Base-by-base conservation (phyloP, 2,113 vertebrate genomes). In the Indri indri region DNA sequence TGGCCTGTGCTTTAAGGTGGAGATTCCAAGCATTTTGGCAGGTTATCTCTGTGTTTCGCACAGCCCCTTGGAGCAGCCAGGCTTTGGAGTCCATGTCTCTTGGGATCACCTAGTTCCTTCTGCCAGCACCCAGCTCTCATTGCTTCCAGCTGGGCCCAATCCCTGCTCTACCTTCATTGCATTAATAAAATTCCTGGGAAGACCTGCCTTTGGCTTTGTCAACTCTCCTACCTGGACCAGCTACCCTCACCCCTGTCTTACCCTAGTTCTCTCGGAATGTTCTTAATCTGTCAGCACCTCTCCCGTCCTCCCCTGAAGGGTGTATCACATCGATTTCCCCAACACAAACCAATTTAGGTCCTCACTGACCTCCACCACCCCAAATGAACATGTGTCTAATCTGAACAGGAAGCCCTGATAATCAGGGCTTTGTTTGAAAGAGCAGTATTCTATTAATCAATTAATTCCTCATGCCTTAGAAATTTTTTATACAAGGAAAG, bases 401-500 rank as follows among this genome's bases (percentile, higher is more conserved):
- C 61, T 68, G 63, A 94, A 83, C 45, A 14, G 23, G 59, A 94
- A 92, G 13, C 34, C 25, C 61, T 80, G 61, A 93, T 42, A 68
- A 87, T 59, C 5, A 83, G 23, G 34, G 34, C 17, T 94, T 59
- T 86, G 59, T 93, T 96, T 87, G 76, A 84, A 76, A 97, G 68
- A 71, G 18, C 42, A 84, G 47, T 50, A 88, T 77, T 17, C 47
- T 93, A 94, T 68, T 90, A 94, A 91, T 30, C 92, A 92, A 88
- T 63, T 81, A 95, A 47, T 76, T 80, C 42, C 74, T 88, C 71
- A 71, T 76, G 77, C 27, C 34, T 96, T 80, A 82, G 83, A 96
- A 83, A 54, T 16, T 45, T 91, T 90, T 82, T 66, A 66, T 25
- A 52, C 37, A 73, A 65, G 47, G 61, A 34, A 82, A 88, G 71